Evolutionary conservation across 2,113 vertebrate species (phyloP).

Genomic region (Apeltes quadracus): DNA sequence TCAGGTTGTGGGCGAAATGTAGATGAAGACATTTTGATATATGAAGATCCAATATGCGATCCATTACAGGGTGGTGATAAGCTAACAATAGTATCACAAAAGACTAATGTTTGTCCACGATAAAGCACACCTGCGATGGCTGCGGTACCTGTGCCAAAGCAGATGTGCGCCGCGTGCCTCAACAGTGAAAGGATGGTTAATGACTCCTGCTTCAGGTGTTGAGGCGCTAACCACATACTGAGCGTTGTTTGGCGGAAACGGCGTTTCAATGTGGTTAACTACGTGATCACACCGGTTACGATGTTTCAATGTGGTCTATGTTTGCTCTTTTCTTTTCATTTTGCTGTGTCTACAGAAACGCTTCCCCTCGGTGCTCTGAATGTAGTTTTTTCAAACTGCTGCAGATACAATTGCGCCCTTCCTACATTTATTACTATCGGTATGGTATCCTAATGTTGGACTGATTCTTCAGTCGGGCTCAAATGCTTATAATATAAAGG

Average conservation of each 20-base stretch:
- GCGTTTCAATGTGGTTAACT: no score
- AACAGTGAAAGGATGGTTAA: no score
- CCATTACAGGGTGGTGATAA: slow-evolving; percentile 20
- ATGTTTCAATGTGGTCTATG: no score
- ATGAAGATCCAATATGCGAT: slow-evolving; percentile 34
- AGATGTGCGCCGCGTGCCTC: neutral
- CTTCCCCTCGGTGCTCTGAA: no score
- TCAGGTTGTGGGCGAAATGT: slow-evolving; percentile 24
- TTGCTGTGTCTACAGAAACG: no score
- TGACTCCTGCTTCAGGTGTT: no score
- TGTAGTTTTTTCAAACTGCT: no score
- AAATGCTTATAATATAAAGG: neutral
- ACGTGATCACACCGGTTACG: no score
- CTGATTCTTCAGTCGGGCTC: neutral
- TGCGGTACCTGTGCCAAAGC: neutral
- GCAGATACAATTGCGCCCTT: no score
- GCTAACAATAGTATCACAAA: slow-evolving; percentile 5
- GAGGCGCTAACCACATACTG: no score
- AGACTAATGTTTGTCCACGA: neutral
- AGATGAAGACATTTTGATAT: slow-evolving; percentile 43
- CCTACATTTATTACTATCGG: neutral
- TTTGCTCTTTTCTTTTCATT: no score
- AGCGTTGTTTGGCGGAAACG: no score
- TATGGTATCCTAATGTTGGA: neutral
- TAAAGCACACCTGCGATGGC: neutral